Base-by-base conservation (phyloP, 2,888 invertebrate species). In the Trachelus stipa region DNA sequence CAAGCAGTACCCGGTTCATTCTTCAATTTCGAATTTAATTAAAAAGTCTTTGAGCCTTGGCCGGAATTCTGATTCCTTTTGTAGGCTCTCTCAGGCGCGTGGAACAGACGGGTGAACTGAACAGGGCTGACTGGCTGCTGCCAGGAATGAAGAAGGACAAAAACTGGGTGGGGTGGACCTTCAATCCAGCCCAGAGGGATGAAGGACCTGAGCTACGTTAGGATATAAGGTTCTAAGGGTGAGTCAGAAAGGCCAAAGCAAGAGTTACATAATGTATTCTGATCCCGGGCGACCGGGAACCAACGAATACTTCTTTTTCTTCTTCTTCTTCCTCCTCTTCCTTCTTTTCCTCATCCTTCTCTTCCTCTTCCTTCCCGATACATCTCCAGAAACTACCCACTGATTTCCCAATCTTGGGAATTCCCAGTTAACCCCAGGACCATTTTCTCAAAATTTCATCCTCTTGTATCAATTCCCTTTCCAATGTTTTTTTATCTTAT, bases 21-120 rank as follows among this genome's bases (percentile, higher is more conserved):
- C 82, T 79, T 81, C 82, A 81, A 82, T 82, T 82, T 82, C 81
- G 82, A 80, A 82, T 81, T 82, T 81, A 82, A 82, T 82, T 82
- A 81, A 82, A 82, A 82, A 77, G 81, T 80, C 82, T 82, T 80
- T 79, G 73, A 77, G 69, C 79, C 78, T 68, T 35, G 76, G 69
- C 33, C 35, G 79, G 81, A 81, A 82, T 81, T 81, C 78, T 76
- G 69, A 78, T 79, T 79, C 68, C 77, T 81, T 79, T 79, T 80
- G 75, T 81, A 78, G 73, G 75, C 73, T 71, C 74, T 73, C 69
- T 30, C 30, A 12, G 31, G 69, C 69, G 69, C 69, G 12, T 30
- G 31, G 69, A 33, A 33, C 69, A 33, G 33, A 69, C 69, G 69
- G 69, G 33, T 69, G 69, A 30, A 40, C 40, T 40, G 40, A 15